These are phyloP conservation scores for Symphodus melops DNA, from an alignment of 2,113 vertebrate genomes.

Conservation along the genomic window DNA sequence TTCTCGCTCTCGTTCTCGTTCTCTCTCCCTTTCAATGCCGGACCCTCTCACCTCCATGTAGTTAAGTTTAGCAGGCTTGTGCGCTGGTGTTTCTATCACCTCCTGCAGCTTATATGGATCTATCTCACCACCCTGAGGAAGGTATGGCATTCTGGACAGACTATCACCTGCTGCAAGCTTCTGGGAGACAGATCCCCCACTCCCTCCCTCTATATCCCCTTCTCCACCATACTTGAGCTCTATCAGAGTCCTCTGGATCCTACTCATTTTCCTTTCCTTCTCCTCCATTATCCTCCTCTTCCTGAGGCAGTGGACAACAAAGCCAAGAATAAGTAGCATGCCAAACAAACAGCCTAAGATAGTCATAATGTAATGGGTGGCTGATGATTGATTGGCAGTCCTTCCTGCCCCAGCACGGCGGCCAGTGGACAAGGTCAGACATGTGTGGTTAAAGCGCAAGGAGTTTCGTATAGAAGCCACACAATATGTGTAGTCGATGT, in stretches of 20 bases:
- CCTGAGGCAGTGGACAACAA: conserved; percentile 93
- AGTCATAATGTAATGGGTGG: conserved; percentile 98
- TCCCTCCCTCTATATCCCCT: conserved; percentile 89
- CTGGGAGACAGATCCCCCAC: conserved; percentile 84
- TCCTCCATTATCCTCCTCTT: conserved; percentile 88
- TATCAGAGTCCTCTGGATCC: conserved; percentile 94
- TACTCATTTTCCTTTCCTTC: conserved; percentile 86
- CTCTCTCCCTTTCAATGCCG: conserved; percentile 73
- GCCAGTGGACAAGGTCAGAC: conserved; percentile 91
- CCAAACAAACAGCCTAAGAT: conserved; percentile 95
- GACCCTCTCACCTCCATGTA: conserved; percentile 96
- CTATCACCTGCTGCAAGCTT: conserved; percentile 86
- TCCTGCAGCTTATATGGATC: conserved; percentile 94
- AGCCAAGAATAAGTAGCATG: conserved; percentile 92
- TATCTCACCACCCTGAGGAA: conserved; percentile 86
- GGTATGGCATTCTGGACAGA: conserved; percentile 90
- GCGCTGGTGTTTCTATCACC: conserved; percentile 86
- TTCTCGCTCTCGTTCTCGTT: conserved; percentile 37
- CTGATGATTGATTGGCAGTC: conserved; percentile 84
- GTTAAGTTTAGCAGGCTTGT: conserved; percentile 90
- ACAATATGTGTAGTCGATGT: conserved; percentile 97
- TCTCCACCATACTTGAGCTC: conserved; percentile 93
- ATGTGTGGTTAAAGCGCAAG: conserved; percentile 95
- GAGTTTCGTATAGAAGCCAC: conserved; percentile 94
- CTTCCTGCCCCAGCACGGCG: conserved; percentile 76